Base-by-base conservation (phyloP, 1,140 invertebrate species). In the Centruroides vittatus region DNA sequence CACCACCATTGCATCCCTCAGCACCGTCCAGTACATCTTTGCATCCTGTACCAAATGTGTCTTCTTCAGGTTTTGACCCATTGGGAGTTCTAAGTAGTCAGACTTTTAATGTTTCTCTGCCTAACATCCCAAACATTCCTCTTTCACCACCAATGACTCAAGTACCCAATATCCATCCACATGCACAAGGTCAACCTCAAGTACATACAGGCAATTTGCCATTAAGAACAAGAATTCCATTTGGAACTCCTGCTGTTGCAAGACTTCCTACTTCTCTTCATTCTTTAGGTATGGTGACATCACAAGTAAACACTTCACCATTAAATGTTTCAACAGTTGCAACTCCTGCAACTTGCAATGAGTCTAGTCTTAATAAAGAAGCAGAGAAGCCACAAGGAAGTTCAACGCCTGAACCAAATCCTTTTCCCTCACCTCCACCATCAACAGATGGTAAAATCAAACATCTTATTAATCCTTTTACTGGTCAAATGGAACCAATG, bases 401-500 rank as follows among this genome's bases (percentile, higher is more conserved):
- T 48, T 63, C 62, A 35, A 63, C 62, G 13, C 62, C 62, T 35
- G 62, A 63, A 51, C 60, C 62, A 12, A 66, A 60, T 47, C 66
- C 66, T 48, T 67, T 62, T 56, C 65, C 66, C 48, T 65, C 66
- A 48, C 65, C 66, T 47, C 63, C 63, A 48, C 57, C 60, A 23
- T 61, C 61, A 81, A 83, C 67, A 78, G 81, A 59, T 60, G 65
- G 52, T 52, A 69, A 67, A 63, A 77, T 82, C 54, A 84, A 86
- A 69, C 86, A 86, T 76, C 80, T 92, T 3, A 88, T 92, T 47
- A 93, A 92, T 77, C 89, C 89, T 5, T 78, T 89, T 63, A 91
- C 89, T 5, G 89, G 89, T 11, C 82, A 87, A 65, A 73, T 93
- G 67, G 89, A 93, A 72, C 86, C 86, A 2, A 83, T 86, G 79